Evolutionary conservation across 2,888 invertebrate genomes (phyloP).

Genomic region (Ceraclea dissimilis): DNA sequence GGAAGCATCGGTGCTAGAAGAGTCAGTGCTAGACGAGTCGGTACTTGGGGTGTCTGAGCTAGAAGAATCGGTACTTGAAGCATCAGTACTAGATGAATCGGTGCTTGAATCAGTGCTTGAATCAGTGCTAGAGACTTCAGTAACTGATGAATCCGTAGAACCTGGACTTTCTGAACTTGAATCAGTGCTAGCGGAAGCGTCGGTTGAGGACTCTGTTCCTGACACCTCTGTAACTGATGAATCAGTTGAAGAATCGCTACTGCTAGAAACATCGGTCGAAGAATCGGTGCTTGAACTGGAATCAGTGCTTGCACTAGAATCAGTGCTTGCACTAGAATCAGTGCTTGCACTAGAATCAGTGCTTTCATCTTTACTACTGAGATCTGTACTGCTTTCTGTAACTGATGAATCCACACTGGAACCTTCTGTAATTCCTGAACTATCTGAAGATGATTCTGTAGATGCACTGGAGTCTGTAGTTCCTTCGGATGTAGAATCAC

Average conservation of each 20-base stretch:
- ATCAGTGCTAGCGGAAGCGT: conserved; percentile 20
- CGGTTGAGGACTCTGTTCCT: conserved; percentile 22
- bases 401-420: conserved; percentile 16
- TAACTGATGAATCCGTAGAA: conserved; percentile 20
- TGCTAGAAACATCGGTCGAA: conserved; percentile 1
- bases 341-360: not conserved
- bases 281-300: conserved; percentile 4
- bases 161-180: conserved; percentile 16
- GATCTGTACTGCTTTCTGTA: conserved; percentile 22
- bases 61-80: conserved; percentile 11
- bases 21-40: conserved; percentile 15
- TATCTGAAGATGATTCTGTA: not conserved
- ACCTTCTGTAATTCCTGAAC: conserved; percentile 3
- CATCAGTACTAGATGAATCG: conserved; percentile 19
- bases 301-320: not conserved
- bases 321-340: not conserved
- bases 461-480: not conserved
- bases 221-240: not conserved
- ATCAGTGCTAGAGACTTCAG: conserved; percentile 16
- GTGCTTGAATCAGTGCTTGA: conserved; percentile 26
- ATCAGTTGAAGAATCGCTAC: not conserved
- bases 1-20: conserved; percentile 13
- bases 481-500: not conserved
- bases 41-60: conserved; percentile 14
- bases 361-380: conserved; percentile 19